Conservation (phyloP, 2,797 vertebrate genomes). For the Eidolon dupreanum region DNA sequence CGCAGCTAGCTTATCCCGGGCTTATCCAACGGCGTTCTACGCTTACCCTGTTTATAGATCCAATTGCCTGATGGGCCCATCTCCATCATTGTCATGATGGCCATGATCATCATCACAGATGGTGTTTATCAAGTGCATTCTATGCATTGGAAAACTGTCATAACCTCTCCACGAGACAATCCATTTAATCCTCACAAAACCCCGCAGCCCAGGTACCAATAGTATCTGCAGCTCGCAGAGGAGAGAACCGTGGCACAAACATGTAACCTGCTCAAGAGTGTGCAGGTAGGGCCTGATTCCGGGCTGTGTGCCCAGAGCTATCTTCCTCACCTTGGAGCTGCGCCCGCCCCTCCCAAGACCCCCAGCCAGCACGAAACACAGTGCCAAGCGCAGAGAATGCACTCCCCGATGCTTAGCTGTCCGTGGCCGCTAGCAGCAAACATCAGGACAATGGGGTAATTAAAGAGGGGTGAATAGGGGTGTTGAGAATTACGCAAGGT, state of each 20-base stretch:
- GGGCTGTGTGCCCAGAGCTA: fast-evolving
- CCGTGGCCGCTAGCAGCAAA: background rate
- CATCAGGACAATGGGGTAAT: fast-evolving
- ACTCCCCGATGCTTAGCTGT: fast-evolving
- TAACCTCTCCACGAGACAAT: background rate
- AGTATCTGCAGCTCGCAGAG: background rate
- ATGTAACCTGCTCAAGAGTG: background rate
- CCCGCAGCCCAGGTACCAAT: no score
- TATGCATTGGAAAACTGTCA: fast-evolving
- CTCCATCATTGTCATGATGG: background rate
- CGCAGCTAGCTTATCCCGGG: background rate
- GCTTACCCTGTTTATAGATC: background rate
- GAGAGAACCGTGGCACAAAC: no score
- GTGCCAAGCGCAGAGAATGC: background rate
- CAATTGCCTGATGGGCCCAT: background rate
- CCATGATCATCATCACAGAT: fast-evolving
- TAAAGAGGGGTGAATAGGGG: background rate
- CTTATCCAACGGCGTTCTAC: background rate
- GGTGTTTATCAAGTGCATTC: background rate
- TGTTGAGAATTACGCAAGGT: background rate
- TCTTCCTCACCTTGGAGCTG: background rate
- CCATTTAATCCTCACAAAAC: background rate
- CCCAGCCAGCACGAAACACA: background rate
- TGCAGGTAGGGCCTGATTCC: background rate
- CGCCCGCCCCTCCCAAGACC: background rate